Evolutionary conservation across 2,797 vertebrate species (phyloP).

Genomic region (Erethizon dorsatum): DNA sequence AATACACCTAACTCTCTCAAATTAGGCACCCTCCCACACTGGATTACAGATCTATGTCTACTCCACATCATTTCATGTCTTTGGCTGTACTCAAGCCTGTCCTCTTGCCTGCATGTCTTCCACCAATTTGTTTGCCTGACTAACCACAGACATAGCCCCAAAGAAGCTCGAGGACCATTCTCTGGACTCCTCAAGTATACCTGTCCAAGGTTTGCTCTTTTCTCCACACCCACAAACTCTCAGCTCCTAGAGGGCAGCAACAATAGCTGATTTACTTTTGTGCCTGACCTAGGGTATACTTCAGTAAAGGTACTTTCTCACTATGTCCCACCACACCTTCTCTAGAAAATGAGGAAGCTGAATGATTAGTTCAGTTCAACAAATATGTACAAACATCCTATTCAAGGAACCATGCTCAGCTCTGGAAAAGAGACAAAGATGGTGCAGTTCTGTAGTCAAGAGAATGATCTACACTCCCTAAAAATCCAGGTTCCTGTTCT

Average conservation of each 20-base stretch:
- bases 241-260: not conserved
- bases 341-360: not conserved
- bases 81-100: not conserved
- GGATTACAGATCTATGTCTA: not conserved
- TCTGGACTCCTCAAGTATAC: rapidly evolving
- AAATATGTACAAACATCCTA: rapidly evolving
- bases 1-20: not conserved
- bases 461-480: not conserved
- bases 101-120: not conserved
- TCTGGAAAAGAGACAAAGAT: not conserved
- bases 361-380: not conserved
- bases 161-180: not conserved
- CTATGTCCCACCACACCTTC: not conserved
- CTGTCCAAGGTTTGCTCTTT: rapidly evolving
- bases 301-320: not conserved
- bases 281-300: not conserved
- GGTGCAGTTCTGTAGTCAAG: not conserved
- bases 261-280: not conserved
- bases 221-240: not conserved
- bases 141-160: rapidly evolving
- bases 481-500: not conserved
- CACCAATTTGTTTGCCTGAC: not conserved
- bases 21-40: not conserved
- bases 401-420: not conserved
- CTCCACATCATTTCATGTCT: not conserved